A percentile compares a stretch with the other conserved stretches of the same genome.
These are phyloP conservation scores for Rhabdomys dilectus DNA, from an alignment of 2,113 vertebrate species.

Conservation along the genomic window DNA sequence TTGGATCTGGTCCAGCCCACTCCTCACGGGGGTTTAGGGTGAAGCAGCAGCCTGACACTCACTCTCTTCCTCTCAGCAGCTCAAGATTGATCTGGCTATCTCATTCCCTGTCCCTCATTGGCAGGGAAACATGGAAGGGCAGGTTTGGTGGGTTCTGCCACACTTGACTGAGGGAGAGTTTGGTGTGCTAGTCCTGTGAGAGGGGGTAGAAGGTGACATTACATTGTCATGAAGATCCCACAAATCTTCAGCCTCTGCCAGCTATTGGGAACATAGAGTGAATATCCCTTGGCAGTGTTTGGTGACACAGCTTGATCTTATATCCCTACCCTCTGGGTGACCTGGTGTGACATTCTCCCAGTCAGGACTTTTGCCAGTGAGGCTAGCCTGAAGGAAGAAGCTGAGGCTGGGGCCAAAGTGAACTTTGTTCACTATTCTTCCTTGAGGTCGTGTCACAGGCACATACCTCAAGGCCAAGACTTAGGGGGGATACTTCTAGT, in stretches of 20 bases:
- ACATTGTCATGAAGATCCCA: too few relatives aligned
- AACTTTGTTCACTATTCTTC: not conserved
- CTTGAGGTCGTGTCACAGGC: not conserved
- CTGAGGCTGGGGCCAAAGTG: not conserved
- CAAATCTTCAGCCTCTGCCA: not conserved
- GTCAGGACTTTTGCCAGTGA: not conserved
- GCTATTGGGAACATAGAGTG: not conserved
- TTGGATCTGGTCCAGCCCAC: not conserved
- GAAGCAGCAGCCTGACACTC: too few relatives aligned
- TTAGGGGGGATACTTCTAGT: not conserved
- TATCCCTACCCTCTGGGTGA: not conserved
- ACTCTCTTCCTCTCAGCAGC: not conserved
- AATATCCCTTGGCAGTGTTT: fast-evolving
- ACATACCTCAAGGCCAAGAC: too few relatives aligned
- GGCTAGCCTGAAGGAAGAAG: not conserved
- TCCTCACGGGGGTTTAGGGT: not conserved
- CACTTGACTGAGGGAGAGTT: not conserved
- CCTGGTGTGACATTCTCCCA: not conserved
- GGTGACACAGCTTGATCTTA: not conserved
- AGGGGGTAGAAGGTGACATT: not conserved
- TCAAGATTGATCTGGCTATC: fast-evolving
- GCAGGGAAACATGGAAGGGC: not conserved
- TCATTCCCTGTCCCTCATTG: too few relatives aligned
- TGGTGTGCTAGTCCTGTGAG: not conserved
- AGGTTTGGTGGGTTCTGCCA: not conserved